Base-by-base conservation (phyloP, 2,888 invertebrate species). In the Margaritifera margaritifera region DNA sequence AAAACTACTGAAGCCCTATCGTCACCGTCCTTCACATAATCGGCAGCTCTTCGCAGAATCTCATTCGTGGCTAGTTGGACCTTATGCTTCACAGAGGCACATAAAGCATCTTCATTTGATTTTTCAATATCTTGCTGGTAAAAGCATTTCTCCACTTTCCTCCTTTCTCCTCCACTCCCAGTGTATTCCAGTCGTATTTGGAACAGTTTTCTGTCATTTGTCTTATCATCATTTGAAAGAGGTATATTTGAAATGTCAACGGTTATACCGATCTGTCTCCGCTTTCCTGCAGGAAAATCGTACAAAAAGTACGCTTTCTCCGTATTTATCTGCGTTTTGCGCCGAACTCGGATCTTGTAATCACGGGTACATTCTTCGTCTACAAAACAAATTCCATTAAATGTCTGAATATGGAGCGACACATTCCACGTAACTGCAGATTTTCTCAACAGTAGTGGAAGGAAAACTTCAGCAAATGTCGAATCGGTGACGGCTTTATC, bases 361-460 rank as follows among this genome's bases (percentile, higher is more conserved):
- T 79, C 77, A 20, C 71, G 75, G 15, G 69, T 66, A 52, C 79
- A 75, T 27, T 69, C 63, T 22, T 62, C 66, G n/a, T 71, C 63
- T 1, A 68, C 60, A 19, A 78, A 59, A 8, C 31, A 18, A 2
- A 74, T 73, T 2, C 77, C 75, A 66, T 78, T 73, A 22, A 62
- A 25, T 2, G 77, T 53, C 53, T 66, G 27, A 4, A 74, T 64
- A 11, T 66, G 63, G 15, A 84, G 75, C 8, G 78, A 75, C 1
- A 85, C 70, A 63, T 73, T 78, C 68, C 80, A 74, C 1, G 80
- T 80, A 18, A 80, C 71, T 19, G 78, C 74, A n/a, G 78, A 75
- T 62, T 83, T 81, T 50, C 82, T 66, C 64, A 82, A 58, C 58
- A 84, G 55, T 22, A 84, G 66, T 4, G 84, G 84, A 66, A 80